Evolutionary conservation across 2,888 invertebrate genomes (phyloP).

Genomic region (Fissipunctia ypsillon): DNA sequence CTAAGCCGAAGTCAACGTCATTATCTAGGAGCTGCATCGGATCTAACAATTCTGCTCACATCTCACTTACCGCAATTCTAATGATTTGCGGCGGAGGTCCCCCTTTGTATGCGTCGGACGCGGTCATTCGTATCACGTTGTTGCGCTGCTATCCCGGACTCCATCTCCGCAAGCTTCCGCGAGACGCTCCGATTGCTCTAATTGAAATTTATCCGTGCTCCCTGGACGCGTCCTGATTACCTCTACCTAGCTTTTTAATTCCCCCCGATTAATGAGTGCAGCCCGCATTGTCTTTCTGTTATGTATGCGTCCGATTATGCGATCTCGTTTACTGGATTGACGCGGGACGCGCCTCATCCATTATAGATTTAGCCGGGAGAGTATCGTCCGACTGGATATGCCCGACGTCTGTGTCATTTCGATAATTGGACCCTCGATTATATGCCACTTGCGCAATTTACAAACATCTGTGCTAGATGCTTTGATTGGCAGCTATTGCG

Average conservation of each 20-base stretch:
- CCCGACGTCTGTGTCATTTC: conserved; percentile 86
- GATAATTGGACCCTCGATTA: conserved; percentile 86
- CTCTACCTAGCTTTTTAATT: conserved; percentile 73
- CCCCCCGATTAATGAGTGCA: conserved; percentile 82
- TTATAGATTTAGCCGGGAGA: conserved; percentile 87
- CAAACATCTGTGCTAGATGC: conserved; percentile 85
- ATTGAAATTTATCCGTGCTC: conserved; percentile 86
- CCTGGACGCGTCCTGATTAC: conserved; percentile 72
- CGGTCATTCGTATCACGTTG: conserved; percentile 80
- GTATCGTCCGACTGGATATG: conserved; percentile 79
- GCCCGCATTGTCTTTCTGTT: conserved; percentile 76
- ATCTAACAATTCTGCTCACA: conserved; percentile 86
- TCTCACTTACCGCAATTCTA: conserved; percentile 88
- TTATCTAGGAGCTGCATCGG: conserved; percentile 82
- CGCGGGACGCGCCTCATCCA: conserved; percentile 88
- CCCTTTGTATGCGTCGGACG: conserved; percentile 85
- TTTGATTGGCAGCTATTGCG: conserved; percentile 85
- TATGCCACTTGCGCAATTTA: conserved; percentile 83
- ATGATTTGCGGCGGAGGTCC: conserved; percentile 88
- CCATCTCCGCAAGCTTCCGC: conserved; percentile 85
- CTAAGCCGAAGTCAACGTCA: conserved; percentile 82
- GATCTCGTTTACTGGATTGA: conserved; percentile 88
- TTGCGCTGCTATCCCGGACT: conserved; percentile 79
- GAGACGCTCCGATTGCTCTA: conserved; percentile 85
- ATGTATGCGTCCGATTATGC: conserved; percentile 85